Base-by-base conservation (phyloP, 2,888 invertebrate species). In the Ditula angustiorana region DNA sequence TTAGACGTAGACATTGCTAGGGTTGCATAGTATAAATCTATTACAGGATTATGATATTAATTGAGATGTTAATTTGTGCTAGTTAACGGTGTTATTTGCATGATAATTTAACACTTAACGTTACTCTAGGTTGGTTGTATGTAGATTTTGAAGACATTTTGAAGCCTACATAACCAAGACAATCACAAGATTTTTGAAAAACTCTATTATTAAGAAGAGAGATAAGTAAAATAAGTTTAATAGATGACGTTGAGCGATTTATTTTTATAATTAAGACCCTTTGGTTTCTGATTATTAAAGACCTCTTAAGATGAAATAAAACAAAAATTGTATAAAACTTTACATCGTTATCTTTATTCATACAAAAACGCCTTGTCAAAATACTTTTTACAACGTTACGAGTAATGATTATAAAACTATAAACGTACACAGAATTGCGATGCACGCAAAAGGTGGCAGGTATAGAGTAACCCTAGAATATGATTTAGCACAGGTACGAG, bases 351-450 rank as follows among this genome's bases (percentile, higher is more conserved):
- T 74, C 70, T 71, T 77, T 76, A 80, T 79, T 78, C 75, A 80
- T 80, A 80, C 77, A 81, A 81, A 79, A 80, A 79, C 75, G 71
- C 71, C 70, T 71, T 74, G 82, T 87, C 86, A 86, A 88, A 88
- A 88, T 90, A 86, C 84, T 87, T 86, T 88, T 81, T 87, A 90
- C 88, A 90, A 85, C 78, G 80, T 85, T 84, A 79, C 78, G 81
- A 77, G 21, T 70, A 49, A 57, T 56, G 30, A 55, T 59, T 57
- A n/a, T 55, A n/a, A 63, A 56, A 63, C 37, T 56, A 61, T 61
- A 57, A 37, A 62, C n/a, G 13, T 49, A 33, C 16, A 33, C 19
- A 13, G 8, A 49, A 37, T 30, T 16, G 28, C 21, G 37, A 30
- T 11, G 4, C 5, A n/a, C 10, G 16, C 30, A 55, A 26, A 13